Evolutionary conservation across 2,888 invertebrate species (phyloP).

Genomic region (Hoplodrina ambigua): DNA sequence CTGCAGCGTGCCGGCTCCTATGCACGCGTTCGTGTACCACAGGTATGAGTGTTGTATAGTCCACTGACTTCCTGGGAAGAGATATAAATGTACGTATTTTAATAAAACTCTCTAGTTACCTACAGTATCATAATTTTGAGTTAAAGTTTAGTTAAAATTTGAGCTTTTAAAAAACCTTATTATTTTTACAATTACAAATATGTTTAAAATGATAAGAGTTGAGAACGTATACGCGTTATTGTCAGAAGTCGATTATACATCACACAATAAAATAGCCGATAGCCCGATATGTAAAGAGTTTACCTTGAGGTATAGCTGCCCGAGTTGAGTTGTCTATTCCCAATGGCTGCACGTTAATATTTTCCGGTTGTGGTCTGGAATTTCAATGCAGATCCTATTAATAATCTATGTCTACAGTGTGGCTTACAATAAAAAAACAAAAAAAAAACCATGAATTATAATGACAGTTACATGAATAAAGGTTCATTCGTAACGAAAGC

Average conservation of each 20-base stretch:
- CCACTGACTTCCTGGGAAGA: conserved; percentile 96
- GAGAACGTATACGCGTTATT: no score
- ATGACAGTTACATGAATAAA: no score
- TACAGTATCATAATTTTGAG: conserved; percentile 65
- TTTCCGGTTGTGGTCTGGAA: conserved; percentile 78
- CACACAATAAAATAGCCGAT: no score
- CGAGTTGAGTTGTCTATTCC: conserved; percentile 73
- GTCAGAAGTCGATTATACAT: conserved; percentile 7
- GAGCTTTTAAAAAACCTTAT: no score
- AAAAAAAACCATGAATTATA: no score
- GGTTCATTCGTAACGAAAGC: no score
- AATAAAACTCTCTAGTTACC: conserved; percentile 75
- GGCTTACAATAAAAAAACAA: no score
- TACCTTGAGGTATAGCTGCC: conserved; percentile 80
- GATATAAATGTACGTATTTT: conserved; percentile 88
- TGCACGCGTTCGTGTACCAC: conserved; percentile 93
- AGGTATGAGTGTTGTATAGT: conserved; percentile 95
- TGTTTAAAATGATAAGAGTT: neutral
- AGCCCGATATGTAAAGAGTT: no score
- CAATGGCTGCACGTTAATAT: conserved; percentile 77
- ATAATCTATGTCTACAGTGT: neutral
- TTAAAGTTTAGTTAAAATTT: conserved; percentile 55
- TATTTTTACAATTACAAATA: no score
- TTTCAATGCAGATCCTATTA: neutral
- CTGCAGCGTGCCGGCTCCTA: conserved; percentile 90